phyloP scores from a whole-genome alignment of 1,140 invertebrate species.

The Hirudo medicinalis region DNA sequence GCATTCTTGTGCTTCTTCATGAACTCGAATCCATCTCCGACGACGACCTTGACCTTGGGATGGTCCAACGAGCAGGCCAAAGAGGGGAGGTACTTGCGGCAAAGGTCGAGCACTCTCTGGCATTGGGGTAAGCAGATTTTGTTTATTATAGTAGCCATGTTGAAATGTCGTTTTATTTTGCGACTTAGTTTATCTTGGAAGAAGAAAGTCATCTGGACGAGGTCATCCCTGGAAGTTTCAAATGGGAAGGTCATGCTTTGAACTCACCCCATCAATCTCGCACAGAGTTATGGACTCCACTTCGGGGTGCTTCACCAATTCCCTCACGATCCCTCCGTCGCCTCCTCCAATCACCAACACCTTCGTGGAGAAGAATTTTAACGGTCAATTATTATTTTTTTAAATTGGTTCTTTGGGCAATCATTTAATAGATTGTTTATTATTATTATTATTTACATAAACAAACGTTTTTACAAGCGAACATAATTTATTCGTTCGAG shows the following conservation, averaged over 20 bases:
- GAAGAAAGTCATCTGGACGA: too few species aligned
- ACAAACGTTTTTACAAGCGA: too few species aligned
- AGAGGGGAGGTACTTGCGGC: constrained; percentile 73
- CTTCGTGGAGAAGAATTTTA: constrained; percentile 35
- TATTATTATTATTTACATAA: too few species aligned
- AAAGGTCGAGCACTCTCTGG: constrained; percentile 69
- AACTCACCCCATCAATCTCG: constrained; percentile 69
- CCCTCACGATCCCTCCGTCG: constrained; percentile 86
- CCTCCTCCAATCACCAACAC: constrained; percentile 93
- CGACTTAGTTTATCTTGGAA: too few species aligned
- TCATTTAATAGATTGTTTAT: too few species aligned
- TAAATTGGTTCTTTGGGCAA: too few species aligned
- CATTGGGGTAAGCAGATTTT: constrained; percentile 20
- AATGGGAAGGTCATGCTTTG: not conserved
- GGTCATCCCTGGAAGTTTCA: too few species aligned
- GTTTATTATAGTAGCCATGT: too few species aligned
- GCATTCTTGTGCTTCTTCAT: constrained; percentile 68
- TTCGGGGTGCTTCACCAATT: constrained; percentile 78
- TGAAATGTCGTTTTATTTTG: too few species aligned
- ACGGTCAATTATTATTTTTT: not conserved
- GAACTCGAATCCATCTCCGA: constrained; percentile 89
- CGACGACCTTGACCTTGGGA: constrained; percentile 66
- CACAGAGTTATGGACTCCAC: constrained; percentile 78
- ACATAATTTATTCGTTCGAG: too few species aligned
- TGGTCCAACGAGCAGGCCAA: constrained; percentile 74